phyloP scores from a whole-genome alignment of 2,113 vertebrate genomes.

The Catharus fuscescens region DNA sequence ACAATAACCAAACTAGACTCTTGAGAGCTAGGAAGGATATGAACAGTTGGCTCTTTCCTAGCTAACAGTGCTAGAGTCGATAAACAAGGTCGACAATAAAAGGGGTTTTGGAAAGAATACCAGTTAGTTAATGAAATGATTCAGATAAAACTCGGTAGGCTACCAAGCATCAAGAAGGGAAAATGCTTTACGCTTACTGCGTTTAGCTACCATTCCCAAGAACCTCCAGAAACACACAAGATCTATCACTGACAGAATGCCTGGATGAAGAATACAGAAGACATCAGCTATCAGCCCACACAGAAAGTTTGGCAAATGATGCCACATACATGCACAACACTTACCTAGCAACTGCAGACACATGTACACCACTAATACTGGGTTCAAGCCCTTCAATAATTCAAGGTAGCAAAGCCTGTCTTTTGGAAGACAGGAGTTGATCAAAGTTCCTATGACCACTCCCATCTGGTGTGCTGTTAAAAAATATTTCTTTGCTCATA shows the following conservation, averaged over 20 bases:
- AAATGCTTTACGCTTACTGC: neutral
- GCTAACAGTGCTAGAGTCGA: neutral
- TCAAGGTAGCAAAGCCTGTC: neutral
- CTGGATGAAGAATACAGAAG: neutral
- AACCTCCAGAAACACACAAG: neutral
- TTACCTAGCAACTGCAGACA: neutral
- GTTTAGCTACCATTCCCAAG: neutral
- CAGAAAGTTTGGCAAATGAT: constrained; percentile 7
- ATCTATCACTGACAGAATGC: neutral
- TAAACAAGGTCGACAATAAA: neutral
- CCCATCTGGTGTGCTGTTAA: neutral
- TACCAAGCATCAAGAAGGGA: neutral
- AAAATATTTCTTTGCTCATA: neutral
- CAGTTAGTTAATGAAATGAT: neutral
- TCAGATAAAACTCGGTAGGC: neutral
- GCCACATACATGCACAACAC: neutral
- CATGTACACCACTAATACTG: neutral
- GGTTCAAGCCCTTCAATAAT: constrained; percentile 11
- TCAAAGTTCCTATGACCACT: neutral
- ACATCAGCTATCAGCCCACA: constrained; percentile 10
- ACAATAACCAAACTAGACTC: neutral
- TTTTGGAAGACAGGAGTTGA: neutral
- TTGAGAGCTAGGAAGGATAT: neutral
- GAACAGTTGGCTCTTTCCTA: neutral
- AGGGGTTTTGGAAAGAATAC: neutral